Evolutionary conservation across 2,797 vertebrate species (phyloP), one percentile per base, ranked within the genome.

Genomic region (Chrysocyon brachyurus): DNA sequence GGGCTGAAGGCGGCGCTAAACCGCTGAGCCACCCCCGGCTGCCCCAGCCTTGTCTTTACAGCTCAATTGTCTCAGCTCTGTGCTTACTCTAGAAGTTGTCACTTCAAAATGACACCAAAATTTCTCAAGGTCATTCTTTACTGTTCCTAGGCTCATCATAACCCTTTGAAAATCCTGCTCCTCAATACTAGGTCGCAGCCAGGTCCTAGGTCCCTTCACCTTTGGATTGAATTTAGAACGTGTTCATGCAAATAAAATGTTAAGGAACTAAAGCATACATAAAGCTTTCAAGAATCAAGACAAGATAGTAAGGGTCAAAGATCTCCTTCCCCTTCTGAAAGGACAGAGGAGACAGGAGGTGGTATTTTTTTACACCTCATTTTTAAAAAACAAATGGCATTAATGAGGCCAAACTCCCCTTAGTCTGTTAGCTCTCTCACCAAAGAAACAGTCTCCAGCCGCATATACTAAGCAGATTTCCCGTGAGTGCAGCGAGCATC

Each of bases 381-480:
- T 46, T 87, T 63, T 28, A 0, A 26, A 87, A 88, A 64, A 12
- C 12, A 56, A 75, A 16, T 36, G 46, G 52, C 49, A 36, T 3
- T 57, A 54, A 31, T 33, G 33, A 94, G 3, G 54, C 15, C 33
- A n/a, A 33, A 8, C 52, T 84, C 82, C n/a, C 28, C 61, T 56
- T 68, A n/a, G n/a, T 77, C 28, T 33, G 49, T 66, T 66, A 28
- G 10, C 22, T 63, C 17, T 70, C 4, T 64, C 81, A 49, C 61
- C 77, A 56, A 59, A 75, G 12, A 64, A n/a, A 24, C 17, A n/a
- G 70, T 52, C 68, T 77, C 14, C 28, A 56, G 31, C 0, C 56
- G 0, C 0, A 0, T 6, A 87, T 3, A 5, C 0, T 7, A 21
- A 28, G 21, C 10, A 52, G 56, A 11, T 46, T 46, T 46, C 40